A percentile compares a stretch with the other conserved stretches of the same genome.
These are phyloP conservation scores for Polymixis lichenea DNA, from an alignment of 2,888 invertebrate species.

Conservation along the genomic window DNA sequence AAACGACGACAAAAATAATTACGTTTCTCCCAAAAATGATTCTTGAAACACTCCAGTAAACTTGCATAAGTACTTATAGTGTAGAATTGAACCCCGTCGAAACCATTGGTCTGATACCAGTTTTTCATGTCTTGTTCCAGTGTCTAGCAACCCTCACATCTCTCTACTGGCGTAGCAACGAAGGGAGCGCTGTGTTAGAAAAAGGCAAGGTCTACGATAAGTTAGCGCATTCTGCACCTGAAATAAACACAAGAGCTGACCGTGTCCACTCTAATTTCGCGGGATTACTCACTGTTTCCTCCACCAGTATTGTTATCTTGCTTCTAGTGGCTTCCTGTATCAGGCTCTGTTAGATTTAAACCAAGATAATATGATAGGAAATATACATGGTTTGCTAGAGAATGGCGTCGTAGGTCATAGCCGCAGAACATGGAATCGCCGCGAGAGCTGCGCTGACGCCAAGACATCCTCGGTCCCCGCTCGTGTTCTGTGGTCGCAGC, in stretches of 20 bases:
- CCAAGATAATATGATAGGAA: slow-evolving; percentile 7
- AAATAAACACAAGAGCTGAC: slow-evolving; percentile 27
- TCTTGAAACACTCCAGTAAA: not conserved
- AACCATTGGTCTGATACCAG: not conserved
- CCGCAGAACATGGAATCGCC: not conserved
- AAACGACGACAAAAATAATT: not conserved
- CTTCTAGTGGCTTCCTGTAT: slow-evolving; percentile 26
- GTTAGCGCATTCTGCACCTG: not conserved
- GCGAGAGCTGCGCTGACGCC: not conserved
- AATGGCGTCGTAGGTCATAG: no score
- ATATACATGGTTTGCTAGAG: not conserved
- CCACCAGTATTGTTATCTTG: slow-evolving; percentile 23
- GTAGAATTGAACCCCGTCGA: not conserved
- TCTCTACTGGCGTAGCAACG: slow-evolving; percentile 78
- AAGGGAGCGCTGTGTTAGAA: slow-evolving; percentile 69
- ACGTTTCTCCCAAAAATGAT: not conserved
- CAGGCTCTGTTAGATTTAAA: slow-evolving; percentile 26
- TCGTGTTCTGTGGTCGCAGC: not conserved
- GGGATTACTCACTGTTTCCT: slow-evolving; percentile 29
- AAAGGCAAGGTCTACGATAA: slow-evolving; percentile 24
- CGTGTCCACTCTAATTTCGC: slow-evolving; percentile 42
- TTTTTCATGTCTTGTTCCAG: slow-evolving; percentile 67
- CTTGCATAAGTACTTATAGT: not conserved
- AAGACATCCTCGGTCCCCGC: not conserved
- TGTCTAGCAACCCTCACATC: slow-evolving; percentile 76